Evolutionary conservation across 2,888 invertebrate genomes (phyloP).

Genomic region (Marronus borbonicus): DNA sequence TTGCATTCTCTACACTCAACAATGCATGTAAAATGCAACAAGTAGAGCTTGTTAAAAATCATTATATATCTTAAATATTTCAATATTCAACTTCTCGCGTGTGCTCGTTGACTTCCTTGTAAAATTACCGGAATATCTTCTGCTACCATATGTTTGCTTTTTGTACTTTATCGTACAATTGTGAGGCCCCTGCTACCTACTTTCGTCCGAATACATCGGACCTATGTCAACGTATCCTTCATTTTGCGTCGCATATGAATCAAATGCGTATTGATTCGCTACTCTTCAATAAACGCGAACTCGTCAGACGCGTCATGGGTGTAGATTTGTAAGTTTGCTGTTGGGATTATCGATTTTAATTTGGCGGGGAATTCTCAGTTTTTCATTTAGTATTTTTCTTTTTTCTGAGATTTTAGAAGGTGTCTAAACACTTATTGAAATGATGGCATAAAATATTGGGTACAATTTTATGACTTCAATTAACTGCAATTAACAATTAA

Average conservation of each 20-base stretch:
- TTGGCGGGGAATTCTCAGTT: background rate
- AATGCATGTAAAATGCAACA: constrained; percentile 8
- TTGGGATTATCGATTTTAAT: constrained; percentile 39
- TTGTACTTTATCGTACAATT: background rate
- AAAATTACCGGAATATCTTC: constrained; percentile 1
- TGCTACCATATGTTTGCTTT: background rate
- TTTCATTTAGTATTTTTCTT: too few species aligned
- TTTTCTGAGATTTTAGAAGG: background rate
- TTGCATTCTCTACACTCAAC: background rate
- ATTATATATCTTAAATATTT: background rate
- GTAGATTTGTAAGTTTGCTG: constrained; percentile 21
- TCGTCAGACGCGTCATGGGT: background rate
- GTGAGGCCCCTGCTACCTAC: background rate
- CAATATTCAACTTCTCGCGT: background rate
- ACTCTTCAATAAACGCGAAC: constrained; percentile 1
- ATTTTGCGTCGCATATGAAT: constrained; percentile 7
- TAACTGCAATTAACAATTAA: too few species aligned
- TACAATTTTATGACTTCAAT: too few species aligned
- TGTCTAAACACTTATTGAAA: too few species aligned
- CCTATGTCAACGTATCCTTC: constrained; percentile 14
- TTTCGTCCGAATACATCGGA: background rate
- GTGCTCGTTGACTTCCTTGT: background rate
- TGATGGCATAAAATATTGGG: too few species aligned
- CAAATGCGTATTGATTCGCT: constrained; percentile 9
- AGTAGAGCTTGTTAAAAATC: constrained; percentile 19